These are phyloP conservation scores for Cephus rjabovi DNA, from an alignment of 2,888 invertebrate species.

Conservation along the genomic window DNA sequence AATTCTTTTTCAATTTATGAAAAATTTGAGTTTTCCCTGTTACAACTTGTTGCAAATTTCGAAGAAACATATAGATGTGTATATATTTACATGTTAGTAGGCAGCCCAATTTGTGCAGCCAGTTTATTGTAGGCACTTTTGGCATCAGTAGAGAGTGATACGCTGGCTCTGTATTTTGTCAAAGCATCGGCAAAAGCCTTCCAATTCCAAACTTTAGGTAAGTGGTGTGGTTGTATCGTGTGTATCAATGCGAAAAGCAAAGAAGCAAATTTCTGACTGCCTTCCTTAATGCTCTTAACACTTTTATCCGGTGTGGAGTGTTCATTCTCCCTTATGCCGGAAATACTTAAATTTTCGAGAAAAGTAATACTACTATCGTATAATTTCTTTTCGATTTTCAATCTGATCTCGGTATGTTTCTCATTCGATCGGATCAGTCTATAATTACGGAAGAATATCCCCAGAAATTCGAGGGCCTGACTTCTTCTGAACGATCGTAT, in stretches of 20 bases:
- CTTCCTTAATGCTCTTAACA: constrained; percentile 44
- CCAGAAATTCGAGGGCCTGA: constrained; percentile 76
- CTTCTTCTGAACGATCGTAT: constrained; percentile 76
- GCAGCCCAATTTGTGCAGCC: constrained; percentile 63
- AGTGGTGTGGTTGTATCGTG: constrained; percentile 54
- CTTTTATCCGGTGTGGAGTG: constrained; percentile 15
- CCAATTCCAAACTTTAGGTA: constrained; percentile 64
- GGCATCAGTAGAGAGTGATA: constrained; percentile 64
- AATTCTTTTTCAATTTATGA: not conserved
- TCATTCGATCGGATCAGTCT: constrained; percentile 68
- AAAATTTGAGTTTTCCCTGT: not conserved
- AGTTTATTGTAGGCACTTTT: constrained; percentile 68
- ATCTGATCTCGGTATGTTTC: constrained; percentile 59
- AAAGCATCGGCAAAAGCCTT: constrained; percentile 58
- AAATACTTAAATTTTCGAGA: constrained; percentile 58
- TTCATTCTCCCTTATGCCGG: constrained; percentile 58
- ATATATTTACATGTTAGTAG: constrained; percentile 44
- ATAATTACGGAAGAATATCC: constrained; percentile 74
- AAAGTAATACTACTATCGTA: constrained; percentile 64
- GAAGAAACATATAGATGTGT: constrained; percentile 4
- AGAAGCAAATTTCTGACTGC: constrained; percentile 72
- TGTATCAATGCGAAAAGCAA: constrained; percentile 71
- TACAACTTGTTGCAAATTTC: not conserved
- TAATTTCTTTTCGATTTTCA: constrained; percentile 68
- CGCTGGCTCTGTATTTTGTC: constrained; percentile 58